Conservation (phyloP, 2,113 vertebrate genomes). For the Acrocephalus arundinaceus region DNA sequence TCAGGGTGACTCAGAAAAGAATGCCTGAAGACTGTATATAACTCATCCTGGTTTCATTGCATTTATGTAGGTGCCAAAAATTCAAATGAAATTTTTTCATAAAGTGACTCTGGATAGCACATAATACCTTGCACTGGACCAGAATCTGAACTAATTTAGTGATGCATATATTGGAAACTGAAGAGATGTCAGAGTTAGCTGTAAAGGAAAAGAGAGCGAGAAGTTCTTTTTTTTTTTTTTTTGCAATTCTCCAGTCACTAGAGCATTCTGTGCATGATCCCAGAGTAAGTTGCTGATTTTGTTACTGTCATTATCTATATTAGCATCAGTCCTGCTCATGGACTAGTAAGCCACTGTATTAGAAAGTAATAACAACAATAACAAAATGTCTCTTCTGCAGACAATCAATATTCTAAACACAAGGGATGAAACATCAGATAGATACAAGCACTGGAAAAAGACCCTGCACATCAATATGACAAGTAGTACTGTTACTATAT, state of each 20-base stretch:
- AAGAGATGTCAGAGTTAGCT: background rate
- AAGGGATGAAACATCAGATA: background rate
- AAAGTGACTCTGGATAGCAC: background rate
- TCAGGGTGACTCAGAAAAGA: background rate
- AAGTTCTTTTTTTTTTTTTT: background rate
- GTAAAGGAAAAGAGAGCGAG: background rate
- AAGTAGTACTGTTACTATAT: background rate
- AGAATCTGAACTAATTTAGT: background rate
- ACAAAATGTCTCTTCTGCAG: background rate
- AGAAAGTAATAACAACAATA: background rate
- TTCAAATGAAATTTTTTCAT: background rate
- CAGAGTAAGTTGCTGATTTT: background rate
- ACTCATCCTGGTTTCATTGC: background rate
- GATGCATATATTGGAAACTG: background rate
- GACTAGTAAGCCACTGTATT: background rate
- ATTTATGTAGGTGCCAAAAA: background rate
- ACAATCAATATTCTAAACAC: background rate
- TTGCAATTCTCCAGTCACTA: background rate
- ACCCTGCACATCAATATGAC: background rate
- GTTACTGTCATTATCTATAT: background rate
- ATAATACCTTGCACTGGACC: background rate
- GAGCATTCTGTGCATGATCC: background rate
- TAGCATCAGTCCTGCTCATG: background rate
- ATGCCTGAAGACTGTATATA: background rate
- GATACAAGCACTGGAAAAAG: background rate